phyloP scores from a whole-genome alignment of 2,797 vertebrate genomes.

The Rhynchonycteris naso region DNA sequence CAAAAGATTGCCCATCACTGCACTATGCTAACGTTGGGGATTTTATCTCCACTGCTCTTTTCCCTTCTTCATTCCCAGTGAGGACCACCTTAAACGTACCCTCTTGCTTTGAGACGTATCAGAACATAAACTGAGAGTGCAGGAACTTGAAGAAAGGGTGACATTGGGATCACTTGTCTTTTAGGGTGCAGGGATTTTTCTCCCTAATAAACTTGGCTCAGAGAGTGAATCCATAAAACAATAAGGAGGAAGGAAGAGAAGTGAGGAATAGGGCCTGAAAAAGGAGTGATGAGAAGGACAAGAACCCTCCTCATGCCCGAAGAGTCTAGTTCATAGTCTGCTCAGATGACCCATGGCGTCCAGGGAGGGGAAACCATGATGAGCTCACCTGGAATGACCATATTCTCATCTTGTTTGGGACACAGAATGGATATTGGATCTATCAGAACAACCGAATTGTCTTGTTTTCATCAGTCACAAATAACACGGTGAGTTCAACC shows the following conservation, averaged over 20 bases:
- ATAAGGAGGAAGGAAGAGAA: background rate
- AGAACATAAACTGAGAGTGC: background rate
- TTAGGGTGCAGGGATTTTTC: background rate
- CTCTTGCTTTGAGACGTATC: background rate
- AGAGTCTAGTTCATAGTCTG: background rate
- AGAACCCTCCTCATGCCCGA: too few species aligned
- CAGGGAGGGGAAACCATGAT: background rate
- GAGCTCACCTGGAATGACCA: slow-evolving; percentile 42
- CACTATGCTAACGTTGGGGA: too few species aligned
- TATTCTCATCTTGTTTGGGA: slow-evolving; percentile 58
- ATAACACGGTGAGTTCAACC: slow-evolving; percentile 70
- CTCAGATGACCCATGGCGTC: background rate
- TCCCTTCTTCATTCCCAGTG: background rate
- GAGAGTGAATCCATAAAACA: background rate
- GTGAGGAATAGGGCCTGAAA: background rate
- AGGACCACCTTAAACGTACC: background rate
- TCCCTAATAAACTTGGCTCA: background rate
- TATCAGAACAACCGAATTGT: slow-evolving; percentile 62
- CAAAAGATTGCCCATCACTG: too few species aligned
- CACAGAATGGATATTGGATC: slow-evolving; percentile 49
- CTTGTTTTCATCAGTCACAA: slow-evolving; percentile 60
- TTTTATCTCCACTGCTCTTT: background rate
- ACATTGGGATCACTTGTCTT: background rate
- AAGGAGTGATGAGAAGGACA: background rate
- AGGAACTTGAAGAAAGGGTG: background rate